Conservation (phyloP, 2,797 vertebrate genomes). For the Amblyopsis hoosieri region DNA sequence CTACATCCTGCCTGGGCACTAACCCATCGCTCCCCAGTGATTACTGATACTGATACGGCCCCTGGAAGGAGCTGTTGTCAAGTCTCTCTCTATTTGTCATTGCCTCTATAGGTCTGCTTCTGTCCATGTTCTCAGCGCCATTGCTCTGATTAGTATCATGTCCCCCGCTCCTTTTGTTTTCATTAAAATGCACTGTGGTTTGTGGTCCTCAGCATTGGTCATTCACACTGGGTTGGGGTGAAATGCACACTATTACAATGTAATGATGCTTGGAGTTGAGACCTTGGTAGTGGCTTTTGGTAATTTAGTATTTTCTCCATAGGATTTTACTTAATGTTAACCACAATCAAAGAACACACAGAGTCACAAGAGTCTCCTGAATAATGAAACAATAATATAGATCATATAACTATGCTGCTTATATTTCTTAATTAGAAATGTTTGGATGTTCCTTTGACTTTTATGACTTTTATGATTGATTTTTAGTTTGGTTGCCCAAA, state of each 20-base stretch:
- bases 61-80: conserved; percentile 49
- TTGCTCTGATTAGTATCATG: conserved; percentile 28
- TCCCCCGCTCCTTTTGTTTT: conserved; percentile 18
- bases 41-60: conserved; percentile 59
- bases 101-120: conserved; percentile 40
- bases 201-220: conserved; percentile 23
- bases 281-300: not conserved
- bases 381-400: no score
- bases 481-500: no score
- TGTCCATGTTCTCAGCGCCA: conserved; percentile 19
- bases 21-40: conserved; percentile 62
- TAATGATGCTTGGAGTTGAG: not conserved
- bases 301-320: no score
- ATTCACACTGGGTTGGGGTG: conserved; percentile 12
- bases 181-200: conserved; percentile 39
- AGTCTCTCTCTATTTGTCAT: conserved; percentile 49
- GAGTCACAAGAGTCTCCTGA: no score
- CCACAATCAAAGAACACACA: no score
- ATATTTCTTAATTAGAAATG: no score
- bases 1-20: conserved; percentile 63
- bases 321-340: no score
- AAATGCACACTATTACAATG: conserved; percentile 12
- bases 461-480: no score
- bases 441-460: no score
- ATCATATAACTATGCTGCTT: no score